Evolutionary conservation across 2,888 invertebrate genomes (phyloP).

Genomic region (Lasioglossum lativentre): DNA sequence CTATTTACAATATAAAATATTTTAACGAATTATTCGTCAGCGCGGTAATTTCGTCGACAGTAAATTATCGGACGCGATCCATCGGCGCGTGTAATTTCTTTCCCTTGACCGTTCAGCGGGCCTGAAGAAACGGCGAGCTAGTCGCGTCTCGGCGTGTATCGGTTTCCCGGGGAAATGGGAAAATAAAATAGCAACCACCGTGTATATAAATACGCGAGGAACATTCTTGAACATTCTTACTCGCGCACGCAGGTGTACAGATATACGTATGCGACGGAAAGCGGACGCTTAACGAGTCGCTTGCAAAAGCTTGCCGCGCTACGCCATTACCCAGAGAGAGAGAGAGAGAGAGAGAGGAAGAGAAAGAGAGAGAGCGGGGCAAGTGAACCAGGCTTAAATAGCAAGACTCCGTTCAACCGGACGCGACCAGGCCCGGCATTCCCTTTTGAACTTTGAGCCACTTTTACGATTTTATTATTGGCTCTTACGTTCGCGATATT

Average conservation of each 20-base stretch:
- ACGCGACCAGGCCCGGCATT: constrained; percentile 49
- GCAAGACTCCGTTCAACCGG: constrained; percentile 67
- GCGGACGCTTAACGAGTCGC: constrained; percentile 61
- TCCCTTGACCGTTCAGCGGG: background rate
- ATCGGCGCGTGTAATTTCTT: background rate
- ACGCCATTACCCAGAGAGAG: constrained; percentile 71
- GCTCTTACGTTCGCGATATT: constrained; percentile 73
- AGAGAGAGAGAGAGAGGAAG: no score
- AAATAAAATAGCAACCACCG: constrained; percentile 46
- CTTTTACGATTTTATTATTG: constrained; percentile 79
- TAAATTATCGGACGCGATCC: background rate
- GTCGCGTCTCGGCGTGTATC: background rate
- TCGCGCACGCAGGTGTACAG: constrained; percentile 23
- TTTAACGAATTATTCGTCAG: no score
- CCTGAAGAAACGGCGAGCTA: background rate
- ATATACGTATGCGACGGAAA: background rate
- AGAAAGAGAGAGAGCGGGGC: constrained; percentile 19
- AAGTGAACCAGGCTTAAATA: constrained; percentile 71
- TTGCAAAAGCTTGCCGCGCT: constrained; percentile 73
- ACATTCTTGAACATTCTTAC: constrained; percentile 37
- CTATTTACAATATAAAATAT: no score
- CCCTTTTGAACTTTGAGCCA: constrained; percentile 72
- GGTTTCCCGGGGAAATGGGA: constrained; percentile 19
- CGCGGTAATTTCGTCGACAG: no score
- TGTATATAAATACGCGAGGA: constrained; percentile 41